A percentile compares a stretch with the other conserved stretches of the same genome.
Conservation (phyloP, 1,140 invertebrate species). For the Meteorus sp. region DNA sequence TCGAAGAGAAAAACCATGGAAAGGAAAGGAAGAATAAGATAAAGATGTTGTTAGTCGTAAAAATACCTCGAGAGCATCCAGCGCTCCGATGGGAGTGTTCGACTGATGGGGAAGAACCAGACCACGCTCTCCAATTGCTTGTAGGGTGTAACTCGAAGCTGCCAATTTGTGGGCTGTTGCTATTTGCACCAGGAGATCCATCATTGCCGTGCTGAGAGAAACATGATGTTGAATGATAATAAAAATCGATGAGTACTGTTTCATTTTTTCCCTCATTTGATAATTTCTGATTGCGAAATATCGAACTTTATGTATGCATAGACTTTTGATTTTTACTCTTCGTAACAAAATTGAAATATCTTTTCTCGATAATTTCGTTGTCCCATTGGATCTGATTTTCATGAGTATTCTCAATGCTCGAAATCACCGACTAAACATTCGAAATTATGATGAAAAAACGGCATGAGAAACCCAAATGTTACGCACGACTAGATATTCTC, state of each 20-base stretch:
- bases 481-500: conserved; percentile 21
- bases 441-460: conserved; percentile 8
- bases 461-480: conserved; percentile 9
- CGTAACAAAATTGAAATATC: too few relatives aligned
- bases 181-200: conserved; percentile 79
- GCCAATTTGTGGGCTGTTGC: conserved; percentile 73
- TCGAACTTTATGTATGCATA: too few relatives aligned
- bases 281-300: too few relatives aligned
- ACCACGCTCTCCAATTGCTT: conserved; percentile 66
- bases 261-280: background rate
- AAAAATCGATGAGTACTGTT: background rate
- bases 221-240: conserved; percentile 27
- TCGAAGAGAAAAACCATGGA: background rate
- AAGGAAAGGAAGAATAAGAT: background rate
- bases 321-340: too few relatives aligned
- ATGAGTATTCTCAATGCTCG: too few relatives aligned
- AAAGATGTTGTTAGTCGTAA: conserved; percentile 14
- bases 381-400: too few relatives aligned
- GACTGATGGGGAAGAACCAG: conserved; percentile 73
- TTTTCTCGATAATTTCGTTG: too few relatives aligned
- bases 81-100: conserved; percentile 75
- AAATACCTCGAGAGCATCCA: conserved; percentile 62
- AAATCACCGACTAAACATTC: too few relatives aligned
- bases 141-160: conserved; percentile 73
- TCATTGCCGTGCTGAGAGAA: conserved; percentile 76